A percentile compares a stretch with the other conserved stretches of the same genome.
Conservation (phyloP, 92 coral and sea anemone genomes). For the Epizoanthus stellaris region DNA sequence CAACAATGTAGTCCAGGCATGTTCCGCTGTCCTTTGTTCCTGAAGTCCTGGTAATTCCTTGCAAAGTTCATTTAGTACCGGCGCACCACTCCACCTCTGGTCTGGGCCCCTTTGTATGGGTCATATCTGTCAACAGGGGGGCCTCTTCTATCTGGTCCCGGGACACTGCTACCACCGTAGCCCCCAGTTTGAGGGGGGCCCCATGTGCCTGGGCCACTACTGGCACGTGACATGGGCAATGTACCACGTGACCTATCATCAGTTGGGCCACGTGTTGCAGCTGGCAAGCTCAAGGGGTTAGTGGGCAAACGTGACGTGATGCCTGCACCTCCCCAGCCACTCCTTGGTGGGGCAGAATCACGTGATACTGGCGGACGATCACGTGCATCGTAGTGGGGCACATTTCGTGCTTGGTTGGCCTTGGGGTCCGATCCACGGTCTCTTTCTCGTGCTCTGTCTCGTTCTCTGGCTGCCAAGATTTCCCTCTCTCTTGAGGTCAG, state of each 20-base stretch:
- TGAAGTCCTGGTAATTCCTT: neutral
- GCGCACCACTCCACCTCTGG: slow-evolving; percentile 70
- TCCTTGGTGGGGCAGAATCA: slow-evolving; percentile 75
- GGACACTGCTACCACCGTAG: slow-evolving; percentile 64
- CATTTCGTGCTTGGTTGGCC: slow-evolving; percentile 55
- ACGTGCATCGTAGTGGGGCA: slow-evolving; percentile 78
- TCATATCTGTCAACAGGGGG: slow-evolving; percentile 83
- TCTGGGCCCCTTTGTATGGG: slow-evolving; percentile 87
- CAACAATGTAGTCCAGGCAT: neutral
- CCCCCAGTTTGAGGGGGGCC: slow-evolving; percentile 62
- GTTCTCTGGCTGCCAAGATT: slow-evolving; percentile 77
- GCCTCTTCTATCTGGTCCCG: slow-evolving; percentile 80
- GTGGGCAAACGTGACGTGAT: slow-evolving; percentile 61
- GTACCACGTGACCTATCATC: slow-evolving; percentile 84
- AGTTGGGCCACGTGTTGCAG: slow-evolving; percentile 61
- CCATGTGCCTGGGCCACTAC: slow-evolving; percentile 71
- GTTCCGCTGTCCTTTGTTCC: neutral
- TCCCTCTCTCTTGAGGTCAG: slow-evolving; percentile 78
- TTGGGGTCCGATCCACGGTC: slow-evolving; percentile 85
- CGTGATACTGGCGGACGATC: slow-evolving; percentile 82
- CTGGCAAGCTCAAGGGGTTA: slow-evolving; percentile 61
- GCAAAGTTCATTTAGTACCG: slow-evolving; percentile 58
- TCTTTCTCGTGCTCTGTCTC: slow-evolving; percentile 77
- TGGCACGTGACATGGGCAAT: slow-evolving; percentile 63
- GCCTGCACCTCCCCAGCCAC: slow-evolving; percentile 79